Evolutionary conservation across 1,140 invertebrate genomes (phyloP).

Genomic region (Heliconius melpomene): DNA sequence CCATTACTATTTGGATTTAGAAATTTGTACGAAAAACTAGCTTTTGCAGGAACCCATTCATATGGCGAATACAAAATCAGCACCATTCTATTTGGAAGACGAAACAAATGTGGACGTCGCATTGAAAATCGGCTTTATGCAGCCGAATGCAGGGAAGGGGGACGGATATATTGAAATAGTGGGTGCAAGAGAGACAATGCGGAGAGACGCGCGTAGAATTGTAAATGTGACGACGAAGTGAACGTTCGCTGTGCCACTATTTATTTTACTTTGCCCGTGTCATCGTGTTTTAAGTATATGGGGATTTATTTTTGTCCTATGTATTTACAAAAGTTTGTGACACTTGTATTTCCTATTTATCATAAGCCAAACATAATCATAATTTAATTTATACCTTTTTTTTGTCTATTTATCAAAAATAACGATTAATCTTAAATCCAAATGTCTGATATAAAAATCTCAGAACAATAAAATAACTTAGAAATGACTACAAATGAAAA

Average conservation of each 20-base stretch:
- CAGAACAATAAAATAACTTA: neutral
- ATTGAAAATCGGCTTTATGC: conserved; percentile 66
- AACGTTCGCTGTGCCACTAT: conserved; percentile 25
- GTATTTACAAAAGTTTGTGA: neutral
- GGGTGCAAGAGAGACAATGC: conserved; percentile 58
- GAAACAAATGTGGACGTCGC: conserved; percentile 62
- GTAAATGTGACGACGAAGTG: conserved; percentile 53
- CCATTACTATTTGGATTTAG: conserved; percentile 13
- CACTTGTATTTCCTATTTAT: too few relatives aligned
- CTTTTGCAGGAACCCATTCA: conserved; percentile 41
- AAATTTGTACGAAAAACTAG: conserved; percentile 30
- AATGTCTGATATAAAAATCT: too few relatives aligned
- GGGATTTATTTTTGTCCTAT: neutral
- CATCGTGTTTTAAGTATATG: conserved; percentile 11
- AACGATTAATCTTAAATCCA: too few relatives aligned
- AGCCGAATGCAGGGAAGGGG: conserved; percentile 63
- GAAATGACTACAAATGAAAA: neutral
- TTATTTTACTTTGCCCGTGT: conserved; percentile 42
- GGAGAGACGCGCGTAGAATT: conserved; percentile 67
- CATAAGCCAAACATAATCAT: too few relatives aligned
- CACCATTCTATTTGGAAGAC: conserved; percentile 54
- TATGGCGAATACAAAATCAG: conserved; percentile 66
- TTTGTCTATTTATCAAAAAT: too few relatives aligned
- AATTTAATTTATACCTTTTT: too few relatives aligned
- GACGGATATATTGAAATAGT: conserved; percentile 42